These are phyloP conservation scores for Eulemur rubriventer DNA, from an alignment of 2,797 vertebrate species.

Conservation along the genomic window DNA sequence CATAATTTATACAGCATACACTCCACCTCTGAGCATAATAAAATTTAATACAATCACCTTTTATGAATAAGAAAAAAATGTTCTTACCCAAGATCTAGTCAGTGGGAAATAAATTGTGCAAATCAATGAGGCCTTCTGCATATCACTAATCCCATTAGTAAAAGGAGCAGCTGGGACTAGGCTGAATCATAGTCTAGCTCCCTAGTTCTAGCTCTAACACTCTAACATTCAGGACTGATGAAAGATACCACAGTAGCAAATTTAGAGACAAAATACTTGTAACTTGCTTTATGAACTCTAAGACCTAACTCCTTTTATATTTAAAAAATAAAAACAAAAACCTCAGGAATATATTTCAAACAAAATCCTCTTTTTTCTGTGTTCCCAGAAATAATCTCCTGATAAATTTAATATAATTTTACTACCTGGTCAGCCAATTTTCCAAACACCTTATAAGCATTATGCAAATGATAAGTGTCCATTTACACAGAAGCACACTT, in stretches of 20 bases:
- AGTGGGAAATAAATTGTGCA: neutral
- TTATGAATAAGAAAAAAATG: neutral
- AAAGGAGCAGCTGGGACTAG: neutral
- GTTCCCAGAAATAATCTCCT: neutral
- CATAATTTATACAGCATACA: neutral
- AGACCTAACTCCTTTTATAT: neutral
- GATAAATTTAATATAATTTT: neutral
- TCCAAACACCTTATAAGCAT: neutral
- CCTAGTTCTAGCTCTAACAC: neutral
- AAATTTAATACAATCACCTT: neutral
- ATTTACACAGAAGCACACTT: neutral
- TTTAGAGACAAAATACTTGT: neutral
- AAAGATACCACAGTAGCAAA: neutral
- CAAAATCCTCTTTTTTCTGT: neutral
- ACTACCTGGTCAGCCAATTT: slow-evolving; percentile 13
- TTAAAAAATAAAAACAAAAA: neutral
- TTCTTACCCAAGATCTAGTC: neutral
- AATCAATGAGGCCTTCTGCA: neutral
- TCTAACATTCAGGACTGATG: neutral
- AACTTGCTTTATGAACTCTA: neutral
- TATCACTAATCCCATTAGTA: neutral
- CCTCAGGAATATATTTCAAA: neutral
- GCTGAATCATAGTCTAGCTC: neutral
- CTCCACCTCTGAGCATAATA: neutral
- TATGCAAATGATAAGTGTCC: neutral